Evolutionary conservation across 2,888 invertebrate species (phyloP).

Genomic region (Nymphalis urticae): DNA sequence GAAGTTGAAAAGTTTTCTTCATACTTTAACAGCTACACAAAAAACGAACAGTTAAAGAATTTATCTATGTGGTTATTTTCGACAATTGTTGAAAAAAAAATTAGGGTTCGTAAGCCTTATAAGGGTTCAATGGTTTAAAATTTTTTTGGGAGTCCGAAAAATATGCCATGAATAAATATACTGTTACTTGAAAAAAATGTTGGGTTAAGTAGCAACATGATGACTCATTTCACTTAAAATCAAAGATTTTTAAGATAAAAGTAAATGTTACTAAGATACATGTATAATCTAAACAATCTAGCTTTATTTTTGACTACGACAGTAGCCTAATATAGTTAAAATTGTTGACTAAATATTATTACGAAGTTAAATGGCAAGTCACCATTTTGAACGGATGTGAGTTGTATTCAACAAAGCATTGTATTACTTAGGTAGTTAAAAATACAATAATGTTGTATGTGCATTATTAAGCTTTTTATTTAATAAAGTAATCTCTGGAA

Average conservation of each 20-base stretch:
- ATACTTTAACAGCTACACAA: too few relatives aligned
- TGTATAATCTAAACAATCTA: background rate
- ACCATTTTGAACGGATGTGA: constrained; percentile 85
- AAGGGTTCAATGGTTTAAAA: background rate
- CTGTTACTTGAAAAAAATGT: constrained; percentile 9
- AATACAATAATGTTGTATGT: constrained; percentile 54
- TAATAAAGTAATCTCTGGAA: constrained; percentile 51
- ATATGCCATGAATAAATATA: background rate
- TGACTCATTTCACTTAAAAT: constrained; percentile 38
- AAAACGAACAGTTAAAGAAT: too few relatives aligned
- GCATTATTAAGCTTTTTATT: constrained; percentile 52
- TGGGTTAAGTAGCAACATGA: constrained; percentile 31
- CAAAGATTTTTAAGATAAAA: constrained; percentile 24
- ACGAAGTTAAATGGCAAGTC: constrained; percentile 74
- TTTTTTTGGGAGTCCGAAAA: background rate
- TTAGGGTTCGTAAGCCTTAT: too few relatives aligned
- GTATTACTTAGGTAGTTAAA: constrained; percentile 55
- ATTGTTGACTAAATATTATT: constrained; percentile 36
- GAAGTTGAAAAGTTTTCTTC: too few relatives aligned
- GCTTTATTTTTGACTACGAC: background rate
- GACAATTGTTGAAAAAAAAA: too few relatives aligned
- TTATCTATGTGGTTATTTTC: too few relatives aligned
- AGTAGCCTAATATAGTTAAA: constrained; percentile 2
- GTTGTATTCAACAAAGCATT: constrained; percentile 75
- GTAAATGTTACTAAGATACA: background rate